Evolutionary conservation across 2,113 vertebrate species (phyloP).

Genomic region (Camelus dromedarius): DNA sequence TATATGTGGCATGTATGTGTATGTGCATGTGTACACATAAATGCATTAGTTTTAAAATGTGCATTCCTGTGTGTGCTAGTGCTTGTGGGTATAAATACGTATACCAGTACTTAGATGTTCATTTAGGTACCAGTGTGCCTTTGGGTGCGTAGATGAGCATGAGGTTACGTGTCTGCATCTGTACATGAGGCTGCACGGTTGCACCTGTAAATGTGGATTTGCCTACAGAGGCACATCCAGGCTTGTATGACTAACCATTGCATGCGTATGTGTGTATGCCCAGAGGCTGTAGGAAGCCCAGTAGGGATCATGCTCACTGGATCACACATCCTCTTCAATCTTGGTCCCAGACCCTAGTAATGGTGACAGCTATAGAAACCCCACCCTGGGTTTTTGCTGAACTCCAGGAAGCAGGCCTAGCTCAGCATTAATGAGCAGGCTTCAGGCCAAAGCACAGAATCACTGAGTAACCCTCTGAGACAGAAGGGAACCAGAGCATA

Average conservation of each 20-base stretch:
- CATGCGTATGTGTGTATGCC: rapidly evolving
- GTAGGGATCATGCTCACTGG: background rate
- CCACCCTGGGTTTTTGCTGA: background rate
- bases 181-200: background rate
- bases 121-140: background rate
- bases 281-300: background rate
- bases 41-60: background rate
- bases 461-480: background rate
- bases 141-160: background rate
- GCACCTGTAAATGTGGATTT: background rate
- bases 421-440: background rate
- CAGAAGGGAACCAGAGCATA: background rate
- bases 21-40: background rate
- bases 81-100: background rate
- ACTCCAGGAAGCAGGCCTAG: background rate
- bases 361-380: background rate
- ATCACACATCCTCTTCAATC: background rate
- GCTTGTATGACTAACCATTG: background rate
- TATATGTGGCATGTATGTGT: background rate
- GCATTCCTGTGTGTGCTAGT: background rate
- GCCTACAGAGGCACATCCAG: background rate
- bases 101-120: background rate
- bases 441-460: background rate
- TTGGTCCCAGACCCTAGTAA: background rate
- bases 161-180: background rate